These are phyloP conservation scores for Callosobruchus maculatus DNA, from an alignment of 2,888 invertebrate genomes.

Conservation along the genomic window DNA sequence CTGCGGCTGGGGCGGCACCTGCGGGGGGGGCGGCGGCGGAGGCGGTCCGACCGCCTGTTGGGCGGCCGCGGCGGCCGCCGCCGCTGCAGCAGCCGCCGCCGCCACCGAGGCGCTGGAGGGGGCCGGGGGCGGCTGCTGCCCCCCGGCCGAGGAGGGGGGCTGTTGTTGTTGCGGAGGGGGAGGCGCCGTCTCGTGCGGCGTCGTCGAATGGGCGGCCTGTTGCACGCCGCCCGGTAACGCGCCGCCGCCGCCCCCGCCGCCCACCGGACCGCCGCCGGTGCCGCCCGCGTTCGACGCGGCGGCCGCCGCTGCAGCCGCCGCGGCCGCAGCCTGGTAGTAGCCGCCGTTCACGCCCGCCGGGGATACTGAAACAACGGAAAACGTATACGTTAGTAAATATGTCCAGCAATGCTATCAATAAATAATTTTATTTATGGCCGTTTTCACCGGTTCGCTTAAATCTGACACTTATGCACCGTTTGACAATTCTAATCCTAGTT, in stretches of 20 bases:
- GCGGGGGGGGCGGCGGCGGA: not conserved
- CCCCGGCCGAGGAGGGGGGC: conserved; percentile 3
- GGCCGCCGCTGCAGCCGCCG: conserved; percentile 82
- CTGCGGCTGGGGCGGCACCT: not conserved
- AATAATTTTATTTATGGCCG: no score
- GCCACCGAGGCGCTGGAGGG: conserved; percentile 29
- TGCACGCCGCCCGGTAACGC: conserved; percentile 48
- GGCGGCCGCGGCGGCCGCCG: not conserved
- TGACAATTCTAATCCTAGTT: no score
- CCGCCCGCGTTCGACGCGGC: conserved; percentile 57
- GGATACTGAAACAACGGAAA: conserved; percentile 42
- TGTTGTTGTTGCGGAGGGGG: conserved; percentile 7
- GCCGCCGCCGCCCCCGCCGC: conserved; percentile 49
- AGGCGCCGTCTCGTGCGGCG: not conserved
- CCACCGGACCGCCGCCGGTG: conserved; percentile 53
- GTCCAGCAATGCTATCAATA: no score
- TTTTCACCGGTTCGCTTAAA: no score
- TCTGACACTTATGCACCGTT: no score
- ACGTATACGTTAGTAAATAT: no score
- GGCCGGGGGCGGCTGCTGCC: not conserved
- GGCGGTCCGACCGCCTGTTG: not conserved
- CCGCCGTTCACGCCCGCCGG: conserved; percentile 67
- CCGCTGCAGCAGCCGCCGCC: not conserved
- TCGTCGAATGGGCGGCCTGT: conserved; percentile 36
- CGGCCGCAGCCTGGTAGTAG: conserved; percentile 76